Conservation (phyloP, 64 coral and sea anemone genomes). For the Actinia equina region DNA sequence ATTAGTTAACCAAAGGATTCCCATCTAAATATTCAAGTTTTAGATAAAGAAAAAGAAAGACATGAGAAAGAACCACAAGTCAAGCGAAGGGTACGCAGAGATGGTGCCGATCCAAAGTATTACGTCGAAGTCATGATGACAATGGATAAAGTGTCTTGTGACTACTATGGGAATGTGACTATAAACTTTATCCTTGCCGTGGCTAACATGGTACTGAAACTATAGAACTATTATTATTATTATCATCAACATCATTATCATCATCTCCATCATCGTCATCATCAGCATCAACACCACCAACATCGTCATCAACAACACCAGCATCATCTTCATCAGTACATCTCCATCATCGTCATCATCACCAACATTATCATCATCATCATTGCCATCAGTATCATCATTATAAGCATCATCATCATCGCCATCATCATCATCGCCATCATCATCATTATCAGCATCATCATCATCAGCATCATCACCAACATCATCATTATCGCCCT, state of each 20-base stretch:
- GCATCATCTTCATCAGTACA: too few species aligned
- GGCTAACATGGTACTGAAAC: constrained; percentile 76
- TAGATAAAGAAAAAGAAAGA: background rate
- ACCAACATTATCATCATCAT: too few species aligned
- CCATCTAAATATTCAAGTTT: background rate
- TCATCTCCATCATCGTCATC: too few species aligned
- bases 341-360: too few species aligned
- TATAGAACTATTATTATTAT: too few species aligned
- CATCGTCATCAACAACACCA: too few species aligned
- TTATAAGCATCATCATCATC: background rate
- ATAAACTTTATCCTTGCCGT: constrained; percentile 55
- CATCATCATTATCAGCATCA: too few species aligned
- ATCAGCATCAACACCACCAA: too few species aligned
- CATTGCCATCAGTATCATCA: background rate
- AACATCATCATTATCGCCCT: too few species aligned
- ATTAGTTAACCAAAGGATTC: background rate
- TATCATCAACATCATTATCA: too few species aligned
- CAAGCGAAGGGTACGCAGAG: background rate
- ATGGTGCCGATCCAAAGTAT: background rate
- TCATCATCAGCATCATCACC: too few species aligned
- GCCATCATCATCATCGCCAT: too few species aligned
- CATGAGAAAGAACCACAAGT: background rate
- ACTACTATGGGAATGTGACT: constrained; percentile 56
- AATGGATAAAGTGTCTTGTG: constrained; percentile 54
- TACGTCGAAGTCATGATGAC: constrained; percentile 72